These are phyloP conservation scores for Sminthopsis crassicaudata DNA, from an alignment of 2,113 vertebrate species.

Conservation along the genomic window DNA sequence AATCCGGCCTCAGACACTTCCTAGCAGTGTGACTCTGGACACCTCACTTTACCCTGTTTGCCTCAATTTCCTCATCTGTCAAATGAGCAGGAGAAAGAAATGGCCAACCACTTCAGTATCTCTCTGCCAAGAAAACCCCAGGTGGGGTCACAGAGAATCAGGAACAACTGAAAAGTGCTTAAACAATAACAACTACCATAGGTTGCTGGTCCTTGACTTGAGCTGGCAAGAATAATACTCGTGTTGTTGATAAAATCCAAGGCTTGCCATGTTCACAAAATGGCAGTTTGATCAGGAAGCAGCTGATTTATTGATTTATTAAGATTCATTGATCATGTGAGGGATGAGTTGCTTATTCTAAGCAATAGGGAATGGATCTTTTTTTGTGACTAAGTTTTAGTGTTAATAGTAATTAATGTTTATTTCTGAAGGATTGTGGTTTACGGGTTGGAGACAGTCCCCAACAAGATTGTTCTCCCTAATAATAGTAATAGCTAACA, in stretches of 20 bases:
- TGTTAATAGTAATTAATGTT: not conserved
- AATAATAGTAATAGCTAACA: not conserved
- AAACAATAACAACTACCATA: not conserved
- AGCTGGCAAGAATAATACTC: not conserved
- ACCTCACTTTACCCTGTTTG: not conserved
- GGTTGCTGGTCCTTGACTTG: not conserved
- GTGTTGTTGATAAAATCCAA: not conserved
- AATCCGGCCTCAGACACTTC: not conserved
- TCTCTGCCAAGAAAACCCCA: not conserved
- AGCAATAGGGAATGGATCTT: not conserved
- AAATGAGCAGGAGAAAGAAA: not conserved
- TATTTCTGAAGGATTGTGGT: not conserved
- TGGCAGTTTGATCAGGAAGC: not conserved
- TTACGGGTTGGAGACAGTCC: not conserved
- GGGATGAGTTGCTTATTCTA: not conserved
- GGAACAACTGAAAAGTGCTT: not conserved
- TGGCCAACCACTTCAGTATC: not conserved
- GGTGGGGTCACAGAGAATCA: not conserved
- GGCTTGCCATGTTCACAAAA: not conserved
- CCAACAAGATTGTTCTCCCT: not conserved
- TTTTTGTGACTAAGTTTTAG: not conserved
- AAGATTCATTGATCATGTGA: not conserved
- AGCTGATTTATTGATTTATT: too few relatives aligned
- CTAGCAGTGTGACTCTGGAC: not conserved
- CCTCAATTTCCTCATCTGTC: not conserved